phyloP scores from a whole-genome alignment of 2,113 vertebrate species.

The Fregetta grallaria region DNA sequence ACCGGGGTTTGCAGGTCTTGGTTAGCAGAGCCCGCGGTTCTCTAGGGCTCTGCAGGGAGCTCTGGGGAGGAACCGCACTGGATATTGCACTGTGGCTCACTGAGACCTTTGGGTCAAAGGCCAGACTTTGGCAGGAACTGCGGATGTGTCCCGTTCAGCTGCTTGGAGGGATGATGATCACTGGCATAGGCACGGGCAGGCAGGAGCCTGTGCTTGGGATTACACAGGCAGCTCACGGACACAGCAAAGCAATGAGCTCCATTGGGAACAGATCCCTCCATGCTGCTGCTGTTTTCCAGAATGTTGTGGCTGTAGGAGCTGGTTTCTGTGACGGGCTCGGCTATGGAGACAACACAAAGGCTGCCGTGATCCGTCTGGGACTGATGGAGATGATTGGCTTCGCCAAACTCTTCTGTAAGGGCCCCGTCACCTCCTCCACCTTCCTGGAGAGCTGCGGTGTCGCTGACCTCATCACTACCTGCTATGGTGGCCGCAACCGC shows the following conservation, averaged over 20 bases:
- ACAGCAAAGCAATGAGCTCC: neutral
- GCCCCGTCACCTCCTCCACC: constrained; percentile 80
- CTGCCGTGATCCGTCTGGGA: constrained; percentile 93
- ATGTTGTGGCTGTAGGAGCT: constrained; percentile 91
- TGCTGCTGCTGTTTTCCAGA: constrained; percentile 67
- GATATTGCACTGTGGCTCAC: neutral
- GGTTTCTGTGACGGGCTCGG: constrained; percentile 96
- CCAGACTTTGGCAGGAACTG: neutral
- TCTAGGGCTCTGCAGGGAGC: neutral
- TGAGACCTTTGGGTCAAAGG: neutral
- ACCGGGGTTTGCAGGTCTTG: neutral
- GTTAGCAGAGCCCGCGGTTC: neutral
- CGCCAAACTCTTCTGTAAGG: constrained; percentile 87
- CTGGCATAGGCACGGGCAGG: neutral
- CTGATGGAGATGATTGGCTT: constrained; percentile 98
- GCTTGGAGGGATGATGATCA: neutral
- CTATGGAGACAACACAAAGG: constrained; percentile 96
- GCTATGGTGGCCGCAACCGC: constrained; percentile 94
- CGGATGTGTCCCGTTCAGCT: neutral
- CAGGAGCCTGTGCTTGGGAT: neutral
- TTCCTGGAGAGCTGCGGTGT: constrained; percentile 97
- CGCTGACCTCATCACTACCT: constrained; percentile 96
- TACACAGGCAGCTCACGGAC: too few relatives aligned
- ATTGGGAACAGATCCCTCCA: neutral
- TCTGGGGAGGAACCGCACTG: neutral